phyloP scores from a whole-genome alignment of 37 sponge, comb jelly and placozoan species.

The Lycopodina hypogea region DNA sequence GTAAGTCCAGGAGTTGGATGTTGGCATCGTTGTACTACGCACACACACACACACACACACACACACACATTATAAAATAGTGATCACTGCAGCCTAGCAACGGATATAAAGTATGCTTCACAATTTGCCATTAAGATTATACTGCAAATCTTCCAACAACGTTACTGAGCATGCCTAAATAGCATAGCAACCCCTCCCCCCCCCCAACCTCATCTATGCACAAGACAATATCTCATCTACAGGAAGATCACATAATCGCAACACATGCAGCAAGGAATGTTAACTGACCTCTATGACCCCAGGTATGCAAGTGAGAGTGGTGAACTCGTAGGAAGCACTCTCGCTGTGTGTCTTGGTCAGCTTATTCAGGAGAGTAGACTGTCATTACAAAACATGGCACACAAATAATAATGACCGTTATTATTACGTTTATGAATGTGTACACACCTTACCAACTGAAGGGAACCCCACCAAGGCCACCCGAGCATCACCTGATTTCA shows the following conservation, averaged over 20 bases:
- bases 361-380: constrained; percentile 94
- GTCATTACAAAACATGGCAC: neutral
- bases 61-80: too few species aligned
- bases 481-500: constrained; percentile 99
- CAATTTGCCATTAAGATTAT: too few species aligned
- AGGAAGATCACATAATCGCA: too few species aligned
- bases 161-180: too few species aligned
- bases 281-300: constrained; percentile 82
- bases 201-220: too few species aligned
- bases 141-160: too few species aligned
- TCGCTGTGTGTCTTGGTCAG: constrained; percentile 97
- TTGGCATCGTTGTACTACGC: constrained; percentile 84
- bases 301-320: constrained; percentile 97
- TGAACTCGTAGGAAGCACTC: constrained; percentile 95
- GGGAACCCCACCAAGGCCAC: constrained; percentile 98
- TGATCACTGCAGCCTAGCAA: too few species aligned
- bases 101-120: too few species aligned
- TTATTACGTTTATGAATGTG: neutral
- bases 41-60: neutral
- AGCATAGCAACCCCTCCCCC: too few species aligned
- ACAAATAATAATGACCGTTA: neutral
- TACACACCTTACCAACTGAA: constrained; percentile 94
- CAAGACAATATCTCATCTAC: too few species aligned
- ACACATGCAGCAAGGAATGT: neutral
- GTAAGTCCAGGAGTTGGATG: constrained; percentile 95